phyloP scores from a whole-genome alignment of 2,113 vertebrate species.

The Cololabis saira region DNA sequence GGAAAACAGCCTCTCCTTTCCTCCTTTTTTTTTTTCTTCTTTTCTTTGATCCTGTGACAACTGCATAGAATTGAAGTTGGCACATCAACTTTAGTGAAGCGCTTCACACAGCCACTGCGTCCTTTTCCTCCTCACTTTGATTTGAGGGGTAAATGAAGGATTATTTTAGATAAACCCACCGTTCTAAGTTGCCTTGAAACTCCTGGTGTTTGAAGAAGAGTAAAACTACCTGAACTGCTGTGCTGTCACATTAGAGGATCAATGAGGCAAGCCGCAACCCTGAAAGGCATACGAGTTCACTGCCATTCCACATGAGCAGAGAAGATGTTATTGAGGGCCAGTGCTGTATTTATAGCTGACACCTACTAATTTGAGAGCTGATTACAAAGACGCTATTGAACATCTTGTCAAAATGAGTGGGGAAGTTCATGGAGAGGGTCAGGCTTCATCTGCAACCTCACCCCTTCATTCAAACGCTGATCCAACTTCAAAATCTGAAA shows the following conservation, averaged over 20 bases:
- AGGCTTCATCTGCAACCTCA: conserved; percentile 32
- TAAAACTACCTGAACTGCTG: conserved; percentile 24
- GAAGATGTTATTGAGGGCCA: conserved; percentile 3
- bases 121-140: conserved; percentile 49
- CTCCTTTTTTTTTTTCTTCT: conserved; percentile 5
- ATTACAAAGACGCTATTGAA: conserved; percentile 31
- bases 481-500: conserved; percentile 31
- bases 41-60: conserved; percentile 61
- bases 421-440: conserved; percentile 29
- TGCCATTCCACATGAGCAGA: neutral
- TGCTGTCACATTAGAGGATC: conserved; percentile 26
- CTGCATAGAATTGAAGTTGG: conserved; percentile 55
- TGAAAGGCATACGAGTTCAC: neutral
- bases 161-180: conserved; percentile 54
- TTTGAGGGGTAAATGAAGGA: conserved; percentile 57
- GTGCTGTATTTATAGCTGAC: neutral
- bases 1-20: conserved; percentile 33
- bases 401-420: conserved; percentile 21
- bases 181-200: conserved; percentile 55
- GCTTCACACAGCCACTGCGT: conserved; percentile 38
- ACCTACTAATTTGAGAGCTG: conserved; percentile 25
- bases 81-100: conserved; percentile 41
- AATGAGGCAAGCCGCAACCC: conserved; percentile 5
- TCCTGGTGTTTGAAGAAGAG: conserved; percentile 41
- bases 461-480: conserved; percentile 26